Conservation (phyloP, 2,113 vertebrate genomes). For the Zingel zingel region DNA sequence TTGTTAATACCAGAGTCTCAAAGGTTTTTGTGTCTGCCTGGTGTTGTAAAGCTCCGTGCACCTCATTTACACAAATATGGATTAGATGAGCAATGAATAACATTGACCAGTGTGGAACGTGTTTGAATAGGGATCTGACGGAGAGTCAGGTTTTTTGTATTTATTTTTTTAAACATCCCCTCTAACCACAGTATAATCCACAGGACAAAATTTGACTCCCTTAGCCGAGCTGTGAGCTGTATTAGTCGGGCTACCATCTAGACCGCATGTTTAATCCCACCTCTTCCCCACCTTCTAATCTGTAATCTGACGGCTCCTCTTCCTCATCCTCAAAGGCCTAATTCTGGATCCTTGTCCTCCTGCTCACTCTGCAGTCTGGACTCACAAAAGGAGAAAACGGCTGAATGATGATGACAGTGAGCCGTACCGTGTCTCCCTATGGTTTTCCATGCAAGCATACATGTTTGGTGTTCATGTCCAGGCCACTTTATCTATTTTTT, state of each 20-base stretch:
- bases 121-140: constrained; percentile 45
- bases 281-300: constrained; percentile 74
- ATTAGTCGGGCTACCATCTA: constrained; percentile 53
- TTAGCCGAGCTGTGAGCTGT: constrained; percentile 57
- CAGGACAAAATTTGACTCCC: constrained; percentile 51
- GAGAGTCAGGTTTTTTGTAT: constrained; percentile 42
- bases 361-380: constrained; percentile 9
- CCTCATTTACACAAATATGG: constrained; percentile 71
- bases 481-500: constrained; percentile 5
- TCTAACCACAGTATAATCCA: constrained; percentile 40
- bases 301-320: constrained; percentile 70
- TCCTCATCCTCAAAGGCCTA: constrained; percentile 57
- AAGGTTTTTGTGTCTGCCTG: constrained; percentile 48
- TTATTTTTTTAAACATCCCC: constrained; percentile 15
- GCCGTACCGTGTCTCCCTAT: constrained; percentile 11
- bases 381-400: constrained; percentile 5
- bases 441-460: constrained; percentile 14
- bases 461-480: constrained; percentile 14
- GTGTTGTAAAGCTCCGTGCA: constrained; percentile 59
- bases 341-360: constrained; percentile 53
- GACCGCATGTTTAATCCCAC: constrained; percentile 63
- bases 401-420: constrained; percentile 45
- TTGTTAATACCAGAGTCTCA: constrained; percentile 63
- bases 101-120: constrained; percentile 44
- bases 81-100: constrained; percentile 64